Evolutionary conservation across 2,888 invertebrate species (phyloP), one percentile per base, ranked within the genome.

Genomic region (Resseliella maxima): DNA sequence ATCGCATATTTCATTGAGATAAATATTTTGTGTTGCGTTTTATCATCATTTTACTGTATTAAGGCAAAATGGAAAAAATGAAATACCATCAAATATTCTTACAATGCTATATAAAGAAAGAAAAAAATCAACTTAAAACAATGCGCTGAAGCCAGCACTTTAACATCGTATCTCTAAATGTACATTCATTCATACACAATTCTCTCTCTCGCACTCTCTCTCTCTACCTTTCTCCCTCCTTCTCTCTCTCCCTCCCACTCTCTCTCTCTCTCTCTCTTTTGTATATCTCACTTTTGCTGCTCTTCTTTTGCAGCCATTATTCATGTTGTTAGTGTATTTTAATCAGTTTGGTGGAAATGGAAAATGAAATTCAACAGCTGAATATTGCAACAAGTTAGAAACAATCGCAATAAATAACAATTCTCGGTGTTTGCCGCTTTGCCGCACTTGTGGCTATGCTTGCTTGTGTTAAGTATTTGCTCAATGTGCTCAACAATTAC

Each of bases 331-430:
- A 50, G 2, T 24, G 59, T 35, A 72, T 72, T 31, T 5, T 35
- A 72, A 72, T 31, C 72, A 72, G 27, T 72, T 72, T n/a, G 12
- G 31, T 21, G 72, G 31, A 31, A 15, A 72, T 12, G 3, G 27
- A 72, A 72, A 72, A 72, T 72, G 72, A 72, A 21, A 72, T 72
- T 72, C 72, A 72, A 72, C 72, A 72, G 72, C 31, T 72, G 72
- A 72, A 72, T 72, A 72, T 72, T 72, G 72, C 72, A 72, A 72
- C 72, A 72, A 72, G 72, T 72, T 72, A 27, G 72, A 72, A 72
- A 72, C 72, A 72, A 72, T 72, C 27, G 72, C 35, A 72, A 72
- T 72, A 72, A 72, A 72, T 72, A 72, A 72, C 72, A 72, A 72
- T 72, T 59, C 59, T 24, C 59, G 24, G 59, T 59, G 59, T 24